Conservation (phyloP, 1,140 invertebrate species). For the Aphaenogaster floridana region DNA sequence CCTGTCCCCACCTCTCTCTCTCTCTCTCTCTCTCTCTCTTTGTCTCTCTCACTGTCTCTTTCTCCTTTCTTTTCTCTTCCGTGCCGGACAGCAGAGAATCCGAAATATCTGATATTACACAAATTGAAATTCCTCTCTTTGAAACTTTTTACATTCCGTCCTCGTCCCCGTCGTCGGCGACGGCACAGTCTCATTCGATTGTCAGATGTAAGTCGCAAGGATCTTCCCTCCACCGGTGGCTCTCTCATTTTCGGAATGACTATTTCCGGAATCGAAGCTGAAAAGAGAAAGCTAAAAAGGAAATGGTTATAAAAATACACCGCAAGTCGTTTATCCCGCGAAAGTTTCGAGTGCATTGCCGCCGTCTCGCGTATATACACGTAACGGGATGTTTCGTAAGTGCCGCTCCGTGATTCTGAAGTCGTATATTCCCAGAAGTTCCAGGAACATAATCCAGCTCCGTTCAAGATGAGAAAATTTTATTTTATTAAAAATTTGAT, state of each 20-base stretch:
- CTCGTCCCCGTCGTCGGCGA: conserved; percentile 3
- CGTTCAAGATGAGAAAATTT: conserved; percentile 5
- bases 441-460: not conserved
- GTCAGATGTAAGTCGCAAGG: conserved; percentile 41
- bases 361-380: conserved; percentile 22
- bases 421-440: conserved; percentile 10
- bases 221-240: no score
- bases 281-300: not conserved
- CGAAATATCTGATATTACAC: conserved; percentile 73
- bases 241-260: conserved; percentile 30
- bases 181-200: conserved; percentile 49
- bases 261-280: conserved; percentile 41
- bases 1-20: not conserved
- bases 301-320: conserved; percentile 63
- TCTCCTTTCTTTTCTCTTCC: not conserved
- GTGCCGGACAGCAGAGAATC: conserved; percentile 50
- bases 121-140: conserved; percentile 73
- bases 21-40: no score
- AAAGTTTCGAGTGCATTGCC: conserved; percentile 50
- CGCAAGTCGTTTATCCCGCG: conserved; percentile 37
- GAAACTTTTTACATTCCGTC: conserved; percentile 67
- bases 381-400: conserved; percentile 32
- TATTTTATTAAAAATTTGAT: not conserved
- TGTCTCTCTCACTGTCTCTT: not conserved
- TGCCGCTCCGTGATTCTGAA: conserved; percentile 37